Percentiles rank a stretch among this genome's conserved stretches.
phyloP scores from a whole-genome alignment of 2,113 vertebrate species.

The Oceanodroma tethys region DNA sequence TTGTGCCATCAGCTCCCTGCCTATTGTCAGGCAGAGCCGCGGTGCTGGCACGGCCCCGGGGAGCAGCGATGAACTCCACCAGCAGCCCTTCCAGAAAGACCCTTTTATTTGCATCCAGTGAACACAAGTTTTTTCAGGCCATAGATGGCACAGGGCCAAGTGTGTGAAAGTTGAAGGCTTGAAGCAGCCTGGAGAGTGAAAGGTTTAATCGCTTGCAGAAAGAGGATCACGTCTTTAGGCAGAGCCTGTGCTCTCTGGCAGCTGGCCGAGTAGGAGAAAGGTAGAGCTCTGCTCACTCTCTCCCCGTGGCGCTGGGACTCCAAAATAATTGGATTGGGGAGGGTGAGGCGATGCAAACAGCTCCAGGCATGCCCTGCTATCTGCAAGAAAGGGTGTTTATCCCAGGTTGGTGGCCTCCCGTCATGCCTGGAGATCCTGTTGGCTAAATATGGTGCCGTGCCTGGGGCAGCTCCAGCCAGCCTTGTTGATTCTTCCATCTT shows the following conservation, averaged over 20 bases:
- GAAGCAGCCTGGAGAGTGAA: constrained; percentile 15
- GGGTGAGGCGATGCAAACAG: neutral
- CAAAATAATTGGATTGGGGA: neutral
- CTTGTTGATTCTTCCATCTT: neutral
- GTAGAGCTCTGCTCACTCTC: neutral
- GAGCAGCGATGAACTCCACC: neutral
- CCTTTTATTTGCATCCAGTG: constrained; percentile 38
- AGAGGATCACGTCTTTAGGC: constrained; percentile 14
- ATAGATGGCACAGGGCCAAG: constrained; percentile 42
- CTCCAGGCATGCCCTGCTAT: neutral
- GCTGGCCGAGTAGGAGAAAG: constrained; percentile 54
- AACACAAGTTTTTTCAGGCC: constrained; percentile 4
- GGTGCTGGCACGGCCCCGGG: neutral
- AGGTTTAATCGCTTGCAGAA: constrained; percentile 58
- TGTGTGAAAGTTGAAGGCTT: constrained; percentile 63
- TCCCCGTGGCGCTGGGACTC: neutral
- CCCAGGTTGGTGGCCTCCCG: neutral
- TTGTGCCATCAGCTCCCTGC: neutral
- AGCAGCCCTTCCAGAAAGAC: constrained; percentile 31
- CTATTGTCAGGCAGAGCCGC: neutral
- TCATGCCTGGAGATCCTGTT: neutral
- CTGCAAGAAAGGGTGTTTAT: neutral
- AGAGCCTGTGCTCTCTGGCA: constrained; percentile 9
- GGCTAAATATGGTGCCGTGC: neutral
- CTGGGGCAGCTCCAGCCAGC: neutral